Evolutionary conservation across 2,888 invertebrate genomes (phyloP), one percentile per base, ranked within the genome.

Genomic region (Luffia ferchaultella): DNA sequence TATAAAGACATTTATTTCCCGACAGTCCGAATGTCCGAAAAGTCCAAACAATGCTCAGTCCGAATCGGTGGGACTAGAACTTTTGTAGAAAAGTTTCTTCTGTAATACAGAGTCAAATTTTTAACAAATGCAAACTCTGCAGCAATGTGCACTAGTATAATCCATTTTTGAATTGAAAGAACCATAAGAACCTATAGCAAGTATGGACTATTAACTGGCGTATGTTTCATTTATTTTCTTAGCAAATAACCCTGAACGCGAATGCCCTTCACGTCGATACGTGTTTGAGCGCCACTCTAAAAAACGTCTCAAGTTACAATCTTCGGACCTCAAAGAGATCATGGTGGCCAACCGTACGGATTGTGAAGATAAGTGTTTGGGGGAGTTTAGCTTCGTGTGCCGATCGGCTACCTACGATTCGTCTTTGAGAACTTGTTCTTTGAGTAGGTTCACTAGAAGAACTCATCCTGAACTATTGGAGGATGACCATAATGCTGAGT

Each of bases 331-430:
- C 46, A 95, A 95, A 70, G 95, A 95, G 77, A 89, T 93, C 43
- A 91, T 90, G 60, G 93, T 94, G 0, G 88, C 91, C 2, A 95
- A 96, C 71, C 86, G 95, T 54, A 94, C 93, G 2, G 95, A 95
- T 62, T 96, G 95, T 65, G 95, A 95, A 70, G 95, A 95, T 66
- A 92, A 92, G 66, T 96, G 96, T 65, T 73, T 96, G 53, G 93
- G 93, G 64, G 95, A 96, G 70, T 93, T 93, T 65, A 93, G 91
- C 55, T 94, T 95, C 65, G 92, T 94, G 2, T 96, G 96, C 62
- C 89, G 96, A 46, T 94, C 95, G 0, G 94, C 93, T 0, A 92
- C 94, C 0, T 96, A 89, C 63, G 93, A 95, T 66, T 87, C 91
- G 0, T 88, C 89, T 0, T 84, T 91, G 63, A 86, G 93, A 54